Base-by-base conservation (phyloP, 92 coral and sea anemone genomes). In the Phenganax marumi region DNA sequence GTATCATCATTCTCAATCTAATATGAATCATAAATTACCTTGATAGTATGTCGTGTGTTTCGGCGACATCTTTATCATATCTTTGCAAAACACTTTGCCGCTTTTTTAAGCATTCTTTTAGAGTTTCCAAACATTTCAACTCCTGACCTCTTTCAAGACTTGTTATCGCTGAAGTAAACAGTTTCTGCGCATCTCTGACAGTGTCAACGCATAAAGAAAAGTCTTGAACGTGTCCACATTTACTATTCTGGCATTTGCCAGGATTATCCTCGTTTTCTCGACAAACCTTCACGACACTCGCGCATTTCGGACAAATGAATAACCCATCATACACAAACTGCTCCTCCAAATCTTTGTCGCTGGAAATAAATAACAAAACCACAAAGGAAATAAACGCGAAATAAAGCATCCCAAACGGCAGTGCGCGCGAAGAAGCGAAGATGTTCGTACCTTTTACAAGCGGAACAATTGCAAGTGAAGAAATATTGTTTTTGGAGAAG, bases 381-480 rank as follows among this genome's bases (percentile, higher is more conserved):
- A 63, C 3, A 19, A 24, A 19, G 49, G 10, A 10, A 25, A 19
- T 17, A 68, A 22, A 68, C 16, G 47, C 7, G 14, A 25, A 33
- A 5, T 33, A 33, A 33, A 33, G 43, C 43, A 33, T 33, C 43
- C 43, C 5, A 33, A 33, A 33, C 2, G 43, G 43, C 43, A 33
- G 43, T 33, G 43, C 43, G 43, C 43, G 43, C 43, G 43, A 33
- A 33, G 43, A 33, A 33, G 43, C 43, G 5, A 33, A 33, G 43
- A 33, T 33, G 43, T 33, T n/a, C 51, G 76, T 87, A 96, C 99
- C 97, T 90, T 78, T 87, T 90, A 75, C 99, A 96, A 48, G 99
- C 99, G 9, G 91, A 87, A 76, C 99, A 96, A 85, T 91, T 90
- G 73, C 99, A 96, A 10, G 97, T 92, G 84, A 96, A 96, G 89